Evolutionary conservation across 1,140 invertebrate species (phyloP), one percentile per base, ranked within the genome.

Genomic region (Drosophila orosa): DNA sequence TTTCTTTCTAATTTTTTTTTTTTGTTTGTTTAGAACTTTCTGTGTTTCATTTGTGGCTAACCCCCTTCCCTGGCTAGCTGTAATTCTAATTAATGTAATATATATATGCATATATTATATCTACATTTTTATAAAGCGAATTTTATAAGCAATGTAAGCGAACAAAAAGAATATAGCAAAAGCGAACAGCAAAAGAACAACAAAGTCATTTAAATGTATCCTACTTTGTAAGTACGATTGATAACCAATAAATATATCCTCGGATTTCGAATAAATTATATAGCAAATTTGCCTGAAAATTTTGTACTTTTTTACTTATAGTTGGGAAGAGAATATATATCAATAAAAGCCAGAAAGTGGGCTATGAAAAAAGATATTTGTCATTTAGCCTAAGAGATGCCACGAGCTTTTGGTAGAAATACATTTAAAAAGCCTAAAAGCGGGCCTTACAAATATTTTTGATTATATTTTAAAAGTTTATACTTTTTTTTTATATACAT

Each of bases 121-220:
- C 12, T 55, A 55, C 66, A 29, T 13, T 27, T 17, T 44, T 62
- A 31, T 62, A 42, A 35, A 10, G 22, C 56, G 56, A 65, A 45
- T 31, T 31, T 29, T 45, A 9, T 56, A 71, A 69, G 24, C 40
- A 22, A 68, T 45, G 25, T 39, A 52, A 52, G 67, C 33, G 33
- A 69, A 50, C n/a, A 39, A 57, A 69, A 1, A n/a, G 61, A 60
- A 37, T 48, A 39, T 57, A 69, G 47, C 33, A 69, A 71, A 69
- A 57, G 25, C 19, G 17, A 61, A 60, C 24, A 66, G 22, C 39
- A 35, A 56, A 56, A 37, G 13, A 47, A 59, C 19, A 69, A 19
- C 25, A 58, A 71, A 71, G 67, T 71, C 67, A 71, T 39, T 71
- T 48, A 57, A 71, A 69, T 71, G 66, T 71, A 68, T 65, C 24